Evolutionary conservation across 2,113 vertebrate species (phyloP).

Genomic region (Cryptotis parvus): DNA sequence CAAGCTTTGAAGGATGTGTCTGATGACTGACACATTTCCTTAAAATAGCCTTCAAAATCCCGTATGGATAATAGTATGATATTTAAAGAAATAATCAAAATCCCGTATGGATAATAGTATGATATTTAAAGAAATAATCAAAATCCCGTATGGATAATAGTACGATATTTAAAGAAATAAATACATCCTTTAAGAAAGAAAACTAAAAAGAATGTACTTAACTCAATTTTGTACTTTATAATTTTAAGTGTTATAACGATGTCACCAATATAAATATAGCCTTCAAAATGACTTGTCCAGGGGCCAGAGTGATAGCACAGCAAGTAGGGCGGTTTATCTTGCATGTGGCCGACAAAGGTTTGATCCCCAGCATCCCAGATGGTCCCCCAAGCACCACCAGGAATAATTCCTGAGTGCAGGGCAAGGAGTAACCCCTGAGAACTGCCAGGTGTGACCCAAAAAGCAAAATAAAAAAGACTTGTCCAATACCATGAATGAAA

Average conservation of each 20-base stretch:
- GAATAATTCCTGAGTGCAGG: too few relatives aligned
- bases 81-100: conserved; percentile 63
- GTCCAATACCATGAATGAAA: background rate
- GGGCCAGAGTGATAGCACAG: too few relatives aligned
- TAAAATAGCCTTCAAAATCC: conserved; percentile 60
- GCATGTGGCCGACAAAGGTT: too few relatives aligned
- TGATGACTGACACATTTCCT: conserved; percentile 26
- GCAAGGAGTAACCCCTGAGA: too few relatives aligned
- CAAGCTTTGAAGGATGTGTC: conserved; percentile 33
- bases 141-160: background rate
- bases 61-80: background rate
- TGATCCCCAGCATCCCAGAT: too few relatives aligned
- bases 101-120: background rate
- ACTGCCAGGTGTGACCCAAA: too few relatives aligned
- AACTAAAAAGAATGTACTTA: background rate
- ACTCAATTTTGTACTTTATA: background rate
- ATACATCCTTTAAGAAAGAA: conserved; percentile 36
- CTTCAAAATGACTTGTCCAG: conserved; percentile 27
- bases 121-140: conserved; percentile 57
- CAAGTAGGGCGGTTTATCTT: too few relatives aligned
- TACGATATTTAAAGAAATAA: conserved; percentile 47
- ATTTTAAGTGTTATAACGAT: too few relatives aligned
- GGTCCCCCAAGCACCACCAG: too few relatives aligned
- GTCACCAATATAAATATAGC: background rate
- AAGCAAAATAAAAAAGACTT: too few relatives aligned